Evolutionary conservation across 2,888 invertebrate genomes (phyloP), one percentile per base, ranked within the genome.

Genomic region (Lycaena phlaeas): DNA sequence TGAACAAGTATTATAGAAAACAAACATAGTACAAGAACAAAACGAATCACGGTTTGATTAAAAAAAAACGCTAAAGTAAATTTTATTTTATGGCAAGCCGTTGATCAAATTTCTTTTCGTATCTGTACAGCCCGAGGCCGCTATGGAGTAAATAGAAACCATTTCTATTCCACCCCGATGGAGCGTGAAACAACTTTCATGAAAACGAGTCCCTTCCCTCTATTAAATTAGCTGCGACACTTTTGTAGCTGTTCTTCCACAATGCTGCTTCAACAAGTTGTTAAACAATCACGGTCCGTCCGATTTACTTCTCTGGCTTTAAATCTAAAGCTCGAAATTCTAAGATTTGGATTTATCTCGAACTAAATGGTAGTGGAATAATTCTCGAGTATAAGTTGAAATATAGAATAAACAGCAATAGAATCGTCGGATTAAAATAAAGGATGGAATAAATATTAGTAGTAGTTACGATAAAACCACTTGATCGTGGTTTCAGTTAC

Each of bases 141-240:
- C 34, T 28, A 34, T 31, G 26, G 27, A 27, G 39, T 39, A 48
- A 46, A 48, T 42, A 49, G 27, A 46, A 44, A 36, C 39, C 22
- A 40, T 43, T 38, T 43, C 31, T 9, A 31, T 46, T 43, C 38
- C 28, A 27, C 22, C 25, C 30, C 28, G 30, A 14, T 40, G 40
- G 41, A 38, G 29, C 46, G 42, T 42, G 42, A 40, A 46, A 44
- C 38, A 43, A 29, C 29, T 46, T 46, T 36, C 30, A 46, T 30
- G 44, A 46, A 41, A 41, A 14, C 41, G 40, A 29, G n/a, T 17
- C 12, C 44, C 40, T 43, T 28, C n/a, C 37, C 25, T 27, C 22
- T 40, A 26, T 42, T 42, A 26, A 30, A 42, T 42, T 27, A 38
- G 31, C 37, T 31, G 27, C 31, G 30, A 38, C 28, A 31, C 30